Evolutionary conservation across 23 tunicate species (phyloP).

Genomic region (Trididemnum miniatum): DNA sequence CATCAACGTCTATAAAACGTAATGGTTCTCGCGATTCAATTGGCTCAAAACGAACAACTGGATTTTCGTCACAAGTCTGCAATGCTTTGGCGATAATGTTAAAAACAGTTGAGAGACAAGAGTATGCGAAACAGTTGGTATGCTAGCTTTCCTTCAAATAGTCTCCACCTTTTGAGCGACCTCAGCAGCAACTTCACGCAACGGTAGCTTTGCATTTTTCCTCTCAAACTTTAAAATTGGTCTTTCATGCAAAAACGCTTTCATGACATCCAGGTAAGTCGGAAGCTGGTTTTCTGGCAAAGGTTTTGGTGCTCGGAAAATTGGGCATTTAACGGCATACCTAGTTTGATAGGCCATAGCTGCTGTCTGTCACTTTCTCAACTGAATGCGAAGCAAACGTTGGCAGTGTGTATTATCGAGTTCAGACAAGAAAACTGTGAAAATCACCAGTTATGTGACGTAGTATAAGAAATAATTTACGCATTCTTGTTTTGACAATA

Average conservation of each 20-base stretch:
- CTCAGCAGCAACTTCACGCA: background rate
- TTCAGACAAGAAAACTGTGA: no score
- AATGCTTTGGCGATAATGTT: slow-evolving; percentile 3
- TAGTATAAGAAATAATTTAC: no score
- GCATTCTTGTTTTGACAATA: no score
- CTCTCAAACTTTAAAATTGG: background rate
- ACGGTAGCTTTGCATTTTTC: background rate
- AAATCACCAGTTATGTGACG: no score
- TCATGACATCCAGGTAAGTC: background rate
- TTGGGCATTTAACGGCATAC: background rate
- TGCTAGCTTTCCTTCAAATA: background rate
- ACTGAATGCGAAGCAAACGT: background rate
- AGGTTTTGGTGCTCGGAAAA: background rate
- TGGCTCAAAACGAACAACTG: background rate
- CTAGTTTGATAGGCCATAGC: background rate
- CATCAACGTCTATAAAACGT: slow-evolving; percentile 4
- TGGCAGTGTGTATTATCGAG: no score
- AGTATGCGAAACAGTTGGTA: background rate
- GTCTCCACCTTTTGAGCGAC: background rate
- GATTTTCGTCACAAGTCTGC: slow-evolving; percentile 2
- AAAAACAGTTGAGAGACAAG: background rate
- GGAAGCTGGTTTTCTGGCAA: background rate
- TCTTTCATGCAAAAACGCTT: background rate
- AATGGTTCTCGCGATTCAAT: background rate
- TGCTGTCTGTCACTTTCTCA: background rate